phyloP scores from a whole-genome alignment of 2,888 invertebrate genomes.

The Salticus scenicus region DNA sequence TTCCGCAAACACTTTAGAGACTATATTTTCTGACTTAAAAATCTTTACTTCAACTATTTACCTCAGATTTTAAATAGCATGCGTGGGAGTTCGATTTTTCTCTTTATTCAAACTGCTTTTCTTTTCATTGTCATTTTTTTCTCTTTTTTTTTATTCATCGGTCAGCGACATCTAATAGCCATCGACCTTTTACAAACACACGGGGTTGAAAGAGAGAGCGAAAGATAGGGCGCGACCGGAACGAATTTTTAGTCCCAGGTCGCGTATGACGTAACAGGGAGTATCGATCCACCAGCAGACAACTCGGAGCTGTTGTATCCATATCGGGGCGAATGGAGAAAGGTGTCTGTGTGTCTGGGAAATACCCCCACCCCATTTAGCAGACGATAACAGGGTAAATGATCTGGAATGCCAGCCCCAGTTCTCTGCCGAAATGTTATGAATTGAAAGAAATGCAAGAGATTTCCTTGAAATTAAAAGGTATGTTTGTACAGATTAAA shows the following conservation, averaged over 20 bases:
- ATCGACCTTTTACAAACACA: neutral
- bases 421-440: neutral
- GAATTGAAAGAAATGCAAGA: neutral
- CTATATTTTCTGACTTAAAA: too few species aligned
- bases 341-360: slow-evolving; percentile 51
- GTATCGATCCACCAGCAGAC: slow-evolving; percentile 41
- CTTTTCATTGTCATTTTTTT: too few species aligned
- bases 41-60: too few species aligned
- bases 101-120: too few species aligned
- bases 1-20: too few species aligned
- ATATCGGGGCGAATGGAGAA: slow-evolving; percentile 38
- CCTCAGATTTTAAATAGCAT: too few species aligned
- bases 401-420: slow-evolving; percentile 26
- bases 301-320: slow-evolving; percentile 30
- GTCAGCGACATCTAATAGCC: neutral
- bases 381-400: slow-evolving; percentile 45
- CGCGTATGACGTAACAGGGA: slow-evolving; percentile 44
- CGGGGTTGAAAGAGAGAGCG: neutral
- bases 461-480: neutral
- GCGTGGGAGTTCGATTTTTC: too few species aligned
- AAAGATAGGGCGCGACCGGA: slow-evolving; percentile 11
- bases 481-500: neutral
- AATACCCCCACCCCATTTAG: slow-evolving; percentile 41
- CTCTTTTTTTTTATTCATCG: neutral
- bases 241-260: slow-evolving; percentile 21